Evolutionary conservation across 2,113 vertebrate species (phyloP).

Genomic region (Riparia riparia): DNA sequence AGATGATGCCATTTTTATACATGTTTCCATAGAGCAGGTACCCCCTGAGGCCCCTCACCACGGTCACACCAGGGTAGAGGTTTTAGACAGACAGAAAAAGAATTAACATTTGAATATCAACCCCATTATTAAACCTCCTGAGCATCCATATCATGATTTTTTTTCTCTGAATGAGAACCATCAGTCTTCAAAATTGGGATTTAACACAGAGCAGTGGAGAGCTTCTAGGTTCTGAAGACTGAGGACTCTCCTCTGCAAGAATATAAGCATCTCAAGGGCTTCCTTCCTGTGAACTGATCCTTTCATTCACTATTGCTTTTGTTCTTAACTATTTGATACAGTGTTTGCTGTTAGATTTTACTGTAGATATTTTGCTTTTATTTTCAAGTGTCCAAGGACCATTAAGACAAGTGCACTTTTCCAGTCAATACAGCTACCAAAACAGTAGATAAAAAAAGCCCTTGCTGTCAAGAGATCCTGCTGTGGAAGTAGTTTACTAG

Average conservation of each 20-base stretch:
- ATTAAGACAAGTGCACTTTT: not conserved
- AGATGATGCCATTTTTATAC: not conserved
- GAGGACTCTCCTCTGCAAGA: not conserved
- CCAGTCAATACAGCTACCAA: not conserved
- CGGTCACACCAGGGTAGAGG: rapidly evolving
- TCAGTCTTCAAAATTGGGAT: not conserved
- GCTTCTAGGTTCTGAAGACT: not conserved
- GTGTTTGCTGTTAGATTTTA: not conserved
- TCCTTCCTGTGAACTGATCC: not conserved
- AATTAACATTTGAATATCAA: not conserved
- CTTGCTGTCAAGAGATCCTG: not conserved
- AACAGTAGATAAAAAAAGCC: not conserved
- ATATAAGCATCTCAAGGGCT: not conserved
- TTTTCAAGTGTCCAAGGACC: not conserved
- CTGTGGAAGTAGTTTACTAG: not conserved
- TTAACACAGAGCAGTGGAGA: not conserved
- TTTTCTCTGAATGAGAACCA: not conserved
- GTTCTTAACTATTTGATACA: not conserved
- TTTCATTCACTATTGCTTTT: not conserved
- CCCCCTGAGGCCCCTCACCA: not conserved
- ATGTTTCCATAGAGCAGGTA: not conserved
- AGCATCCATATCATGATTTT: not conserved
- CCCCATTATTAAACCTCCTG: not conserved
- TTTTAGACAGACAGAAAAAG: not conserved
- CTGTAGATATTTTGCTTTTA: not conserved